A percentile compares a stretch with the other conserved stretches of the same genome.
phyloP scores from a whole-genome alignment of 1,140 invertebrate species.

The Eupeodes corollae region DNA sequence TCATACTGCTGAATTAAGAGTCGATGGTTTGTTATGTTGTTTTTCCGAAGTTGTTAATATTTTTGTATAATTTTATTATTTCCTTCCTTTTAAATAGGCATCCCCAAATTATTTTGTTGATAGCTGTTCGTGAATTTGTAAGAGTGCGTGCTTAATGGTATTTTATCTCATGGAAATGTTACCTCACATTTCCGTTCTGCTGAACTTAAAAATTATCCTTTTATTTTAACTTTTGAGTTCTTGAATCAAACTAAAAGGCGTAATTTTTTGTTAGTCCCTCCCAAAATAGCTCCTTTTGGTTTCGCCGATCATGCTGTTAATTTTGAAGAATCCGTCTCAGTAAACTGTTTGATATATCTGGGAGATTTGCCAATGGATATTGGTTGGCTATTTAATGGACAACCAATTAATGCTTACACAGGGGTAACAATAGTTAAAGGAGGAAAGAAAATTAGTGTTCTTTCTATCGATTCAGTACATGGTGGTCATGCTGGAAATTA shows the following conservation, averaged over 20 bases:
- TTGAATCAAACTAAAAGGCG: background rate
- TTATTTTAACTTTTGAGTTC: background rate
- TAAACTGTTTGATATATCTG: slow-evolving; percentile 46
- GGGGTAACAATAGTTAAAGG: slow-evolving; percentile 13
- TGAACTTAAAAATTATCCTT: slow-evolving; percentile 6
- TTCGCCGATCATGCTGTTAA: slow-evolving; percentile 45
- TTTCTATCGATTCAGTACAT: slow-evolving; percentile 47
- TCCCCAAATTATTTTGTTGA: too few species aligned
- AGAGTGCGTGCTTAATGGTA: slow-evolving; percentile 57
- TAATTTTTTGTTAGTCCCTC: slow-evolving; percentile 40
- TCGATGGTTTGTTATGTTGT: slow-evolving; percentile 55
- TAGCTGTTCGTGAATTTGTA: too few species aligned
- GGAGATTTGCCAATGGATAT: slow-evolving; percentile 54
- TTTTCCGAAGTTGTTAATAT: slow-evolving; percentile 3
- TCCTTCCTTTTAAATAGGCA: background rate
- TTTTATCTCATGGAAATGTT: too few species aligned
- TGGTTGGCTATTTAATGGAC: slow-evolving; percentile 48
- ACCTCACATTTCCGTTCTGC: slow-evolving; percentile 1
- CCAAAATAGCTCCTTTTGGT: slow-evolving; percentile 48
- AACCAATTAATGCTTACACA: slow-evolving; percentile 36
- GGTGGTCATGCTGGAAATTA: slow-evolving; percentile 43
- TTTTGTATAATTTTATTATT: slow-evolving; percentile 5
- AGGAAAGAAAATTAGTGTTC: slow-evolving; percentile 42
- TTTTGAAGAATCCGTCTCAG: slow-evolving; percentile 46
- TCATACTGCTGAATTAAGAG: slow-evolving; percentile 53